Evolutionary conservation across 2,888 invertebrate species (phyloP), one percentile per base, ranked within the genome.

Genomic region (Epinotia ramella): DNA sequence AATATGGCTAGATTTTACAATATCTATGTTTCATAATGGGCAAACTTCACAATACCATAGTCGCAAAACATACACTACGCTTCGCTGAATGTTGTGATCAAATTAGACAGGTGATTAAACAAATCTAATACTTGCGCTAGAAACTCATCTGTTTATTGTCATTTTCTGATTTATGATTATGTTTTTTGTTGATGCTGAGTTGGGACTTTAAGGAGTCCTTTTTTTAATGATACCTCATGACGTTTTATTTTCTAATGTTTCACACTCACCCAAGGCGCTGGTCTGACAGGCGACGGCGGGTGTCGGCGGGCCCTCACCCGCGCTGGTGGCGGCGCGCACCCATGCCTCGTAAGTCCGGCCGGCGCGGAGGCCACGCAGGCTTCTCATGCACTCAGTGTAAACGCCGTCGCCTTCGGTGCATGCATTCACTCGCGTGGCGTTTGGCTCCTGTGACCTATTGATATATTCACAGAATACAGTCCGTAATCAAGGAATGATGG

Each of bases 301-400:
- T 0, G 93, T 92, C 0, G 93, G 90, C 0, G 94, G 94, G 0
- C 95, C 95, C 86, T 98, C 97, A 0, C 98, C 98, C 4, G 96
- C 95, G 0, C 95, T 95, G 0, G 98, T 98, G 53, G 96, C 96
- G 0, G 98, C 98, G 18, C 97, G 96, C 13, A 98, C 97, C 97
- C 98, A 97, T 83, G 98, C 97, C 86, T 97, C 97, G 86, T 98
- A 98, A 73, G 96, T 95, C 82, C 97, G 96, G 78, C 96, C 96
- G 77, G 96, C 95, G 60, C 96, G 95, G 63, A 98, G 95, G 69
- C 96, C 95, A 53, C 96, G 95, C 28, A 96, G 94, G 80, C 96
- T 95, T 82, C 95, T 96, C 85, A 95, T 95, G 79, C 94, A 94
- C 78, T 94, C 94, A 3, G 86, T 83, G 2, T 87, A 84, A 18